Base-by-base conservation (phyloP, 2,113 vertebrate species). In the Rhabdomys dilectus region DNA sequence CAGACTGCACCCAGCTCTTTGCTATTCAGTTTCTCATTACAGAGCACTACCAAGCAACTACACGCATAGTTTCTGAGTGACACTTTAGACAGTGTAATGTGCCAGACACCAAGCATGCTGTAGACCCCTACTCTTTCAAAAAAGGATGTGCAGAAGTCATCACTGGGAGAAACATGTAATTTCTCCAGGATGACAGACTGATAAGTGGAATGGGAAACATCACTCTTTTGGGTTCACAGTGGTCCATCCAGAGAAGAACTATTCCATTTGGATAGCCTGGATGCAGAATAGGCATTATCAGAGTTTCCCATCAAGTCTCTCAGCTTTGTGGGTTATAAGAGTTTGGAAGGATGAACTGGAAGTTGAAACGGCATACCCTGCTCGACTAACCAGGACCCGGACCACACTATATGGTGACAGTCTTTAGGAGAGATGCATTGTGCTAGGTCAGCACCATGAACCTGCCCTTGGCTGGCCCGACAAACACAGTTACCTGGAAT, bases 351-450 rank as follows among this genome's bases (percentile, higher is more conserved):
- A 66, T 31, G 62, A 36, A 11, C 76, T 36, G 34, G 6, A 82
- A 91, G n/a, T 53, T 72, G 7, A 42, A 77, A 29, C 11, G 53
- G 39, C 78, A 3, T 76, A 53, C 39, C 75, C 0, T 80, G 17
- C 66, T 77, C 91, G 85, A 78, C 66, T 5, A 64, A 3, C 8
- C 42, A 75, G 51, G 13, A 66, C 36, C 26, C 60, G 17, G 68
- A 9, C 68, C 29, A 11, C 29, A 56, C 39, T 26, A 78, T 58
- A 0, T 8, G 60, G 60, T 13, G 48, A 42, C 36, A 58, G 29
- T n/a, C 87, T 88, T 21, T 0, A 1, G 2, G 39, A n/a, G 2
- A 56, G 31, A 7, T 29, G 19, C 0, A 0, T 6, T 48, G 0
- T 36, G 13, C n/a, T 84, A 12, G 29, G 31, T 60, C 45, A 68